phyloP scores from a whole-genome alignment of 2,113 vertebrate genomes.

The Clarias macrocephalus region DNA sequence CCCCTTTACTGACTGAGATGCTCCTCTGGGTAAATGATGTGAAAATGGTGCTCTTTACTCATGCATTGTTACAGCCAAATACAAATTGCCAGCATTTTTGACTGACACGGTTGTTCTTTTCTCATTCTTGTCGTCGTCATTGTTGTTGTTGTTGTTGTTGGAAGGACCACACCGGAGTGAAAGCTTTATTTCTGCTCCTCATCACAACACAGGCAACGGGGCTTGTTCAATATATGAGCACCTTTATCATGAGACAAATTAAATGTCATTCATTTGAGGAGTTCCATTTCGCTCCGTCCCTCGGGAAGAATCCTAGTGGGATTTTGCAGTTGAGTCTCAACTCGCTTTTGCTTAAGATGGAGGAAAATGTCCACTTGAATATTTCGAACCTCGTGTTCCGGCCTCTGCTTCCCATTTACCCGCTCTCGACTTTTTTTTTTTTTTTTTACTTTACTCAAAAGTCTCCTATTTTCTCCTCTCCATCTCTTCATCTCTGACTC shows the following conservation, averaged over 20 bases:
- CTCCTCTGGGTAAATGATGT: constrained; percentile 42
- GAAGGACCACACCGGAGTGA: constrained; percentile 32
- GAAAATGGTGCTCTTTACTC: constrained; percentile 21
- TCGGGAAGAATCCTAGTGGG: background rate
- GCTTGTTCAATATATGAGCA: constrained; percentile 58
- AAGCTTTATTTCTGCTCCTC: constrained; percentile 56
- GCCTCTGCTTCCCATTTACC: constrained; percentile 24
- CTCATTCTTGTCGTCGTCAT: constrained; percentile 16
- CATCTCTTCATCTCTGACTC: constrained; percentile 12
- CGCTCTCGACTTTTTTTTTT: constrained; percentile 23
- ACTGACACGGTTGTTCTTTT: constrained; percentile 49
- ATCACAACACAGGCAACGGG: constrained; percentile 42
- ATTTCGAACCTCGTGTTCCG: constrained; percentile 18
- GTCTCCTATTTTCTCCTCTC: constrained; percentile 9
- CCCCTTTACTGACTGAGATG: no score
- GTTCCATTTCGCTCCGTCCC: constrained; percentile 18
- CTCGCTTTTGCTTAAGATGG: constrained; percentile 31
- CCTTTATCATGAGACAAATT: constrained; percentile 56
- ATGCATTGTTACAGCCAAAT: constrained; percentile 51
- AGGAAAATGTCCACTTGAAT: constrained; percentile 28
- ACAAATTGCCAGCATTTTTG: constrained; percentile 52
- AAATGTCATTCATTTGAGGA: constrained; percentile 54
- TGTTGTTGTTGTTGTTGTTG: background rate
- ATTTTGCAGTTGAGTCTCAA: constrained; percentile 13
- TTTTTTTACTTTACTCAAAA: constrained; percentile 41